These are phyloP conservation scores for Drosophila chauvacae DNA, from an alignment of 1,140 invertebrate species.

Conservation along the genomic window DNA sequence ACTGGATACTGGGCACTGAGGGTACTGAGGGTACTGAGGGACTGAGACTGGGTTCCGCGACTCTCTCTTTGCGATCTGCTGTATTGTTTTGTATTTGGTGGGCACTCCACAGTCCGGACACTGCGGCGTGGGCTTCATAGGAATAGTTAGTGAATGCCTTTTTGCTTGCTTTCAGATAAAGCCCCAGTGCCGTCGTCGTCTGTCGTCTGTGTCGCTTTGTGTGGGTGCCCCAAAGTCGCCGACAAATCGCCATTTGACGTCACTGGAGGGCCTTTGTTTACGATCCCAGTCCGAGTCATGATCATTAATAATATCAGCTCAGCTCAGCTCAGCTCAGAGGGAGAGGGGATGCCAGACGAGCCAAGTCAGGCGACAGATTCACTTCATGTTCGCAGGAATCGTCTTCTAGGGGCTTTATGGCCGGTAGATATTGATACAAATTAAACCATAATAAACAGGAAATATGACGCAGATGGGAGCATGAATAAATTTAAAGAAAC, in stretches of 20 bases:
- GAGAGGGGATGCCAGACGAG: no score
- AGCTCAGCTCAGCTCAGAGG: neutral
- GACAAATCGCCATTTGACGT: slow-evolving; percentile 61
- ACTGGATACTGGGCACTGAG: neutral
- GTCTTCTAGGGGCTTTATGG: slow-evolving; percentile 19
- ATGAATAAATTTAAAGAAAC: slow-evolving; percentile 1
- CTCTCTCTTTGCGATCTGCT: neutral
- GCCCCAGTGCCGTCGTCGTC: neutral
- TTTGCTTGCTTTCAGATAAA: slow-evolving; percentile 52
- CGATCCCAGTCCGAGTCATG: slow-evolving; percentile 26
- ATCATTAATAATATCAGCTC: slow-evolving; percentile 71
- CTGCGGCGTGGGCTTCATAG: slow-evolving; percentile 56
- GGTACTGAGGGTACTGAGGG: neutral
- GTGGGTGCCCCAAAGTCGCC: slow-evolving; percentile 36
- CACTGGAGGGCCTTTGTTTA: slow-evolving; percentile 59
- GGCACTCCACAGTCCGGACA: slow-evolving; percentile 17
- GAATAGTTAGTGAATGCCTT: slow-evolving; percentile 32
- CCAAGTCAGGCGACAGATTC: slow-evolving; percentile 2
- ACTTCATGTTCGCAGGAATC: slow-evolving; percentile 2
- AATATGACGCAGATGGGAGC: slow-evolving; percentile 23
- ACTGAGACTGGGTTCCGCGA: neutral
- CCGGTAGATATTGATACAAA: slow-evolving; percentile 30
- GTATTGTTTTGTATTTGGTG: slow-evolving; percentile 42
- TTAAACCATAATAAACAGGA: slow-evolving; percentile 24
- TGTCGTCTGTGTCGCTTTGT: neutral